Evolutionary conservation across 1,140 invertebrate genomes (phyloP), one percentile per base, ranked within the genome.

Genomic region (Carcinoscorpius rotundicauda): DNA sequence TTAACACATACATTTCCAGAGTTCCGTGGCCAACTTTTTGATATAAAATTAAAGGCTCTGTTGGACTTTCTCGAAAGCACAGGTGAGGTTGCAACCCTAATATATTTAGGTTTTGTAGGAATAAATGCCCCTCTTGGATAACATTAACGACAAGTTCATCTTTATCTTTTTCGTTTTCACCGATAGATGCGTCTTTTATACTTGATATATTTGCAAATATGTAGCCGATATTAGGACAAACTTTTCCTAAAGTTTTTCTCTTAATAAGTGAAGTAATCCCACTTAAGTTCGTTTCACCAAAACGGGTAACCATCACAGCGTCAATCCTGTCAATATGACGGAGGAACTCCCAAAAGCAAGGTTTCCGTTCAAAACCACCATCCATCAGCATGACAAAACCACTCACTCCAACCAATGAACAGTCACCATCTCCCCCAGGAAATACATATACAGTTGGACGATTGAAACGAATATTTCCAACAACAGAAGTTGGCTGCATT

Each of bases 371-470:
- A 76, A 93, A 97, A 3, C 95, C 95, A 66, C 93, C 94, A 78
- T 98, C 94, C 6, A 97, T 84, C 6, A 98, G 82, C 88, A 98
- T 94, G 74, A 96, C 97, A 75, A 97, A 98, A 6, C 94, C 94
- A 75, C 93, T 97, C 71, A 98, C 93, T 51, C 93, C 94, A 76
- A 98, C 97, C 29, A 98, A 83, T 4, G 93, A 91, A 6, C 94
- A 93, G 75, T 98, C 94, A 49, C 94, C 94, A 78, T 97, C 92
- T 50, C 93, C 92, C 60, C 91, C 93, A 6, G 95, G 95, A 82
- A 98, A 98, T 69, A 98, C 91, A 78, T 98, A 98, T 8, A 98
- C 82, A 0, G 94, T 97, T 29, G 94, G 94, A 80, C 93, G 88
- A 73, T 86, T 93, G 77, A 98, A 97, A 65, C 93, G 83, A 73